phyloP scores from a whole-genome alignment of 2,888 invertebrate species.

The Rugalucina vietnamica region DNA sequence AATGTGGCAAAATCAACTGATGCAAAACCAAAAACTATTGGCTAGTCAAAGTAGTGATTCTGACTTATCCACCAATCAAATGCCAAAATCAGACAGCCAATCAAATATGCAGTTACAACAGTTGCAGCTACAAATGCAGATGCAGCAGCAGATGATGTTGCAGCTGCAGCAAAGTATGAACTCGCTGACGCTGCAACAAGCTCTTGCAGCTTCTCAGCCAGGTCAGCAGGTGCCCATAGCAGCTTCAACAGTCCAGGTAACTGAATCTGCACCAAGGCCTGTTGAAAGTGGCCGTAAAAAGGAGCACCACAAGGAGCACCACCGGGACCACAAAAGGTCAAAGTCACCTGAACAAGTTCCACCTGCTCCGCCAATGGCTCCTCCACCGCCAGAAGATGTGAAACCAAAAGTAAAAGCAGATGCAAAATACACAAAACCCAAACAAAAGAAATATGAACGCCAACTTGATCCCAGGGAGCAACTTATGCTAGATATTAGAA shows the following conservation, averaged over 20 bases:
- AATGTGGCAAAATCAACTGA: conserved; percentile 79
- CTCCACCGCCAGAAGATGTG: conserved; percentile 44
- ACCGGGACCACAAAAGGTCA: background rate
- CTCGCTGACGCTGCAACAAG: conserved; percentile 63
- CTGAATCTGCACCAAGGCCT: background rate
- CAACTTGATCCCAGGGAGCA: conserved; percentile 87
- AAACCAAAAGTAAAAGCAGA: conserved; percentile 54
- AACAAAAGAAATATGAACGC: conserved; percentile 70
- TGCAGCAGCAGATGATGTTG: conserved; percentile 75
- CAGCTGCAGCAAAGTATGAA: conserved; percentile 73
- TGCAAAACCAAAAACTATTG: conserved; percentile 77
- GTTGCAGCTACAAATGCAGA: conserved; percentile 72
- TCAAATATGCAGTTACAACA: conserved; percentile 72
- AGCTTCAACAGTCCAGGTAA: background rate
- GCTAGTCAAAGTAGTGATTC: conserved; percentile 47
- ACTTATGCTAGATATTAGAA: conserved; percentile 89
- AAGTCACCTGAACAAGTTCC: conserved; percentile 38
- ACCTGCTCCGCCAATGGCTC: conserved; percentile 37
- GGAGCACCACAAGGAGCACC: background rate
- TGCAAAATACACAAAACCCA: conserved; percentile 58
- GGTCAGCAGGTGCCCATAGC: conserved; percentile 1
- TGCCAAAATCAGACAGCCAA: conserved; percentile 61
- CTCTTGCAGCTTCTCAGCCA: conserved; percentile 31
- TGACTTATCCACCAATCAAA: conserved; percentile 53
- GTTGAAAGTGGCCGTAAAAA: background rate